Conservation (phyloP, 2,888 invertebrate genomes). For the Lobophora halterata region DNA sequence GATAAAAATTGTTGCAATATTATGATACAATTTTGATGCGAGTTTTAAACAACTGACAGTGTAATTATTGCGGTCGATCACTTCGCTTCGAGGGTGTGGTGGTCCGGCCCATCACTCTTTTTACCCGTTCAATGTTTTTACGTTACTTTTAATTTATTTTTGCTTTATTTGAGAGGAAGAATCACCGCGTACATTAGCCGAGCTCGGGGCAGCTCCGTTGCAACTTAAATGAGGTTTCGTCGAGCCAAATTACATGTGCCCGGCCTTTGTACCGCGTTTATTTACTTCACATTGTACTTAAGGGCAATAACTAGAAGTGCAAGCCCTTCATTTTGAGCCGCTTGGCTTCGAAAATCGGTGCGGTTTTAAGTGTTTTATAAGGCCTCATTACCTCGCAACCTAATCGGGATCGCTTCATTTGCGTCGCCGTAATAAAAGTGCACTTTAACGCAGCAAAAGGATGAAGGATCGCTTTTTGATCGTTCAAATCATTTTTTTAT, state of each 20-base stretch:
- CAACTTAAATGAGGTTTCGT: conserved; percentile 72
- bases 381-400: conserved; percentile 41
- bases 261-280: conserved; percentile 68
- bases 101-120: conserved; percentile 67
- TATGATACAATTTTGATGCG: conserved; percentile 43
- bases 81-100: conserved; percentile 63
- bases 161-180: conserved; percentile 68
- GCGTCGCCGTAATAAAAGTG: conserved; percentile 25
- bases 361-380: conserved; percentile 57
- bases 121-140: conserved; percentile 69
- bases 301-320: conserved; percentile 72
- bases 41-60: conserved; percentile 63
- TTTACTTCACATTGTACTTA: conserved; percentile 79
- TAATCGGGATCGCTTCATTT: conserved; percentile 44
- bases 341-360: conserved; percentile 54
- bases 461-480: conserved; percentile 22
- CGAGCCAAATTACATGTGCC: conserved; percentile 73
- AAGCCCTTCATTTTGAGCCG: conserved; percentile 69
- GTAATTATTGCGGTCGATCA: conserved; percentile 69
- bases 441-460: conserved; percentile 15
- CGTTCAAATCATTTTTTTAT: conserved; percentile 20
- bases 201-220: conserved; percentile 58
- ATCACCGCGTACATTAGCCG: conserved; percentile 63
- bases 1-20: conserved; percentile 20
- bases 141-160: conserved; percentile 72